phyloP scores from a whole-genome alignment of 2,888 invertebrate species.

The Sialis lutaria region DNA sequence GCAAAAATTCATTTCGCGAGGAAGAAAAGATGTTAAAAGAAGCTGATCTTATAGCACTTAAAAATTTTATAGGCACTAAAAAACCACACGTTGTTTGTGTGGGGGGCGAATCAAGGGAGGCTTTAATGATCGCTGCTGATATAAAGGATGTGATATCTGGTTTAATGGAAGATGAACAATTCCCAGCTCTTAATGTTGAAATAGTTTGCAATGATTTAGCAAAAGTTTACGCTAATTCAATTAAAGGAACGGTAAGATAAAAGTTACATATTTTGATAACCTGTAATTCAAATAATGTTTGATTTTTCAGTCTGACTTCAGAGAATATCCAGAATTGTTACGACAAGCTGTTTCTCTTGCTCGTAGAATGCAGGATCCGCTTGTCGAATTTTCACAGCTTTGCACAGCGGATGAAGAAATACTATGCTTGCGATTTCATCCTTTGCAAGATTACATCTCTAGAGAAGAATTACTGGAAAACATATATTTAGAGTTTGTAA shows the following conservation, averaged over 20 bases:
- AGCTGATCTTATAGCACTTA: constrained; percentile 47
- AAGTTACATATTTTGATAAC: not conserved
- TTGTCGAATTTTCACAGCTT: constrained; percentile 89
- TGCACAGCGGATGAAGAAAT: constrained; percentile 96
- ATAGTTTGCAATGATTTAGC: constrained; percentile 88
- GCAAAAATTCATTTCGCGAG: constrained; percentile 53
- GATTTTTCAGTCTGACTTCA: constrained; percentile 50
- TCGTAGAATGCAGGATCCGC: constrained; percentile 83
- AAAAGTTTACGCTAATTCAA: constrained; percentile 81
- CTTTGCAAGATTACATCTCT: constrained; percentile 60
- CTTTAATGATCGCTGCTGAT: constrained; percentile 63
- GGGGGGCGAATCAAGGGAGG: constrained; percentile 81
- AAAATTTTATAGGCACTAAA: constrained; percentile 71
- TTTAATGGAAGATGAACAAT: constrained; percentile 68
- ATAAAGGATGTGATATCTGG: constrained; percentile 55
- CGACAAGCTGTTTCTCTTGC: constrained; percentile 89
- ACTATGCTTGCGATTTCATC: constrained; percentile 81
- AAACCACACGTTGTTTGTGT: constrained; percentile 89
- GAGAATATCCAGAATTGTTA: constrained; percentile 81
- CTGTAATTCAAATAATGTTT: not conserved
- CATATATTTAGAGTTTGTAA: constrained; percentile 78
- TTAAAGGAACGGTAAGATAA: constrained; percentile 49
- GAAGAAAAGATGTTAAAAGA: constrained; percentile 45
- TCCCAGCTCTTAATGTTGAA: constrained; percentile 74
- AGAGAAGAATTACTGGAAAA: constrained; percentile 78